Conservation (phyloP, 2,113 vertebrate species). For the Nematolebias whitei region DNA sequence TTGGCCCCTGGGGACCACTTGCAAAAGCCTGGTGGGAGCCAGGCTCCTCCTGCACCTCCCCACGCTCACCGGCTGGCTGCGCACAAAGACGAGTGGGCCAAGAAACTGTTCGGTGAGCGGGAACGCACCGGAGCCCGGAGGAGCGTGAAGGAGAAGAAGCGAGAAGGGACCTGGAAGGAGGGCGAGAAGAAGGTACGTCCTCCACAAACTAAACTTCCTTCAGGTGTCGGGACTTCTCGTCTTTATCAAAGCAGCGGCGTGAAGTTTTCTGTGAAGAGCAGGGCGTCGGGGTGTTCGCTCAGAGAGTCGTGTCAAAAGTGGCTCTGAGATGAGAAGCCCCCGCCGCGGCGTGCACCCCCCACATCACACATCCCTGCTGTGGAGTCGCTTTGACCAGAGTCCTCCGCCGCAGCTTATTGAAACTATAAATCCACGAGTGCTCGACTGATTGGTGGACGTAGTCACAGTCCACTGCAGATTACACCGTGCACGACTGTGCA, state of each 20-base stretch:
- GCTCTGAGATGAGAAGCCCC: constrained; percentile 69
- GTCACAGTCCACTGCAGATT: no score
- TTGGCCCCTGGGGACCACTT: constrained; percentile 81
- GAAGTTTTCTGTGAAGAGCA: not conserved
- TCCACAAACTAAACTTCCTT: not conserved
- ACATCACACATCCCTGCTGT: constrained; percentile 58
- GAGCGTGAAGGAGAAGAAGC: constrained; percentile 75
- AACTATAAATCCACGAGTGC: constrained; percentile 61
- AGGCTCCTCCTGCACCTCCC: constrained; percentile 54
- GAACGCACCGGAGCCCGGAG: constrained; percentile 50
- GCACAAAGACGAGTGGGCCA: constrained; percentile 90
- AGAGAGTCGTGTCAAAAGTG: constrained; percentile 73
- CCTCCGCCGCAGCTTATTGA: constrained; percentile 59
- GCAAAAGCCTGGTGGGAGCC: constrained; percentile 60
- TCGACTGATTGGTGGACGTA: not conserved
- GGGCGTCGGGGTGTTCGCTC: constrained; percentile 30
- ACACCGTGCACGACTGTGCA: no score
- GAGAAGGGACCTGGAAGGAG: constrained; percentile 83
- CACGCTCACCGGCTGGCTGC: constrained; percentile 74
- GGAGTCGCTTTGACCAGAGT: constrained; percentile 63
- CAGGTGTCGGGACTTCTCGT: not conserved
- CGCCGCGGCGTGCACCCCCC: constrained; percentile 46
- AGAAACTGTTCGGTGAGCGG: constrained; percentile 85
- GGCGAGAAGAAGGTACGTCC: constrained; percentile 87
- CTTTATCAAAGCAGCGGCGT: not conserved